Percentiles rank a stretch among this genome's conserved stretches.
Conservation (phyloP, 1,140 invertebrate species). For the Ectropis grisescens region DNA sequence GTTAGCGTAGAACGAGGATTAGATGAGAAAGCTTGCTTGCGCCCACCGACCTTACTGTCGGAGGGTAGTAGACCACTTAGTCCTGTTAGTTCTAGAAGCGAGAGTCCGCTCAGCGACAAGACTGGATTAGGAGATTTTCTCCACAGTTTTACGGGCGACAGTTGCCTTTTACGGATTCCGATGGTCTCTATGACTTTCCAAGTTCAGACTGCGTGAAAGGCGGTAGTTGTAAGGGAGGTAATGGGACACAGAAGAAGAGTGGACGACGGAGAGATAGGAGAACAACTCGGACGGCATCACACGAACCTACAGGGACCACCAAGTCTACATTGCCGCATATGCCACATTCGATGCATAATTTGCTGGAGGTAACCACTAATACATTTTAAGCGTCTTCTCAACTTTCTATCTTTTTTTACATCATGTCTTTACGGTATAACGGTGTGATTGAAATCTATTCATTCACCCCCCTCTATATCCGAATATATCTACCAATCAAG, state of each 20-base stretch:
- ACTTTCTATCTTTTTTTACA: no score
- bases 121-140: constrained; percentile 76
- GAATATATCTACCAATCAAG: no score
- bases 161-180: constrained; percentile 80
- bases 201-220: constrained; percentile 76
- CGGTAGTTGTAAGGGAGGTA: constrained; percentile 39
- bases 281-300: constrained; percentile 53
- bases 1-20: constrained; percentile 63
- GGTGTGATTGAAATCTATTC: no score
- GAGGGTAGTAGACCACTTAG: constrained; percentile 72
- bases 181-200: constrained; percentile 82
- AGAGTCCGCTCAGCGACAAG: constrained; percentile 81
- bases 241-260: constrained; percentile 68
- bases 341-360: constrained; percentile 65
- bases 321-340: constrained; percentile 69
- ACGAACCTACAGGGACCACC: constrained; percentile 46
- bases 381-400: no score
- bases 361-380: constrained; percentile 66
- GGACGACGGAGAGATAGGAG: constrained; percentile 63
- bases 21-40: constrained; percentile 68
- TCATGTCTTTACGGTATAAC: no score
- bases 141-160: constrained; percentile 78
- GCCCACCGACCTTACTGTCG: constrained; percentile 76
- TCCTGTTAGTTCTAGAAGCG: constrained; percentile 82
- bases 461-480: no score